A percentile compares a stretch with the other conserved stretches of the same genome.
phyloP scores from a whole-genome alignment of 30 jellyfish, hydroid and myxozoan genomes.

The Aurelia coerulea region DNA sequence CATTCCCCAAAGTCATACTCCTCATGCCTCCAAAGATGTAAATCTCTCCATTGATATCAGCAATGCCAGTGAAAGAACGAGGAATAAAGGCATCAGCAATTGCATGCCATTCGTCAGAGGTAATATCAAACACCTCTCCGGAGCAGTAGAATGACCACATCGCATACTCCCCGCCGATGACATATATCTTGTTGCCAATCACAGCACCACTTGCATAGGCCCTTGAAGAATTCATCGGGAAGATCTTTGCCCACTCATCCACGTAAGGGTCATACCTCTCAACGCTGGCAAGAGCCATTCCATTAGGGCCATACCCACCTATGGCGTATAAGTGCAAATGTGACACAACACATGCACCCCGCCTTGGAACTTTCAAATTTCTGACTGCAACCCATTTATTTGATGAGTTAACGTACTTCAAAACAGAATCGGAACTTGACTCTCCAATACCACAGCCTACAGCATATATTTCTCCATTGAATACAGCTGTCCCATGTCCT shows the following conservation, averaged over 20 bases:
- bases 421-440: slow-evolving; percentile 66
- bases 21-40: slow-evolving; percentile 93
- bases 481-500: slow-evolving; percentile 83
- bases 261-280: slow-evolving; percentile 91
- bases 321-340: slow-evolving; percentile 89
- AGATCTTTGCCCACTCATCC: slow-evolving; percentile 96
- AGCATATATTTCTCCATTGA: slow-evolving; percentile 87
- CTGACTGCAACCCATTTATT: slow-evolving; percentile 72
- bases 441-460: slow-evolving; percentile 91
- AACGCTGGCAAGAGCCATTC: slow-evolving; percentile 94
- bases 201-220: slow-evolving; percentile 97
- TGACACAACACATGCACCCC: slow-evolving; percentile 95
- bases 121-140: slow-evolving; percentile 88
- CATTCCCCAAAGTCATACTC: slow-evolving; percentile 57
- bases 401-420: slow-evolving; percentile 50
- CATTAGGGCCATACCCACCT: slow-evolving; percentile 97
- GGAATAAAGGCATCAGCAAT: slow-evolving; percentile 91
- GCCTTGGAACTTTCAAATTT: slow-evolving; percentile 87
- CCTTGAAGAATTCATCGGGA: slow-evolving; percentile 94
- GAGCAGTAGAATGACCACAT: slow-evolving; percentile 99
- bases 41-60: slow-evolving; percentile 56
- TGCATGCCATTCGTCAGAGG: slow-evolving; percentile 90
- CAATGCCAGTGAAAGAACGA: slow-evolving; percentile 82
- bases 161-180: slow-evolving; percentile 98
- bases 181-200: slow-evolving; percentile 86